phyloP scores from a whole-genome alignment of 2,113 vertebrate genomes.

The Centropus bengalensis region DNA sequence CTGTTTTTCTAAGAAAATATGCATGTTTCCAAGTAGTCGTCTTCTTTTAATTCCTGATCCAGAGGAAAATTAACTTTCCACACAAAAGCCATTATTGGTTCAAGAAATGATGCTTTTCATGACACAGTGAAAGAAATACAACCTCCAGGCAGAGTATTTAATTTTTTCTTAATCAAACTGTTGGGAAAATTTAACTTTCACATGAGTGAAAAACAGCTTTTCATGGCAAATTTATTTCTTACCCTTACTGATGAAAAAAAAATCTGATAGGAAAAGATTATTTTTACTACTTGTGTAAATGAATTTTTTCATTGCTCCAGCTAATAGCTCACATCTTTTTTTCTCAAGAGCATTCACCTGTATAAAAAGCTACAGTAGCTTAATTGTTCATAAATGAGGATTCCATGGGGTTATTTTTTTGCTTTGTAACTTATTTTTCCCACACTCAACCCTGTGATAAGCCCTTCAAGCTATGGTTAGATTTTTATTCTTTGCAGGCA shows the following conservation, averaged over 20 bases:
- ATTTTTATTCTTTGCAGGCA: neutral
- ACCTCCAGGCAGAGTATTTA: neutral
- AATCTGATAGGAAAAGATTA: neutral
- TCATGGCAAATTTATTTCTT: neutral
- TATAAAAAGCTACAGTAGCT: neutral
- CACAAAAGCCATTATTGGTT: neutral
- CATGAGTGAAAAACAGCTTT: neutral
- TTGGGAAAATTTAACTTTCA: neutral
- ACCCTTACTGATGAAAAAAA: neutral
- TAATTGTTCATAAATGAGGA: neutral
- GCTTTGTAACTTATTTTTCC: neutral
- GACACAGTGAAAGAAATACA: neutral
- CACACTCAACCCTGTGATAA: neutral
- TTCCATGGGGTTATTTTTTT: neutral
- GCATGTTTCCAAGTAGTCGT: neutral
- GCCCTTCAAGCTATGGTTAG: accelerated
- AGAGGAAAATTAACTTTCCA: neutral
- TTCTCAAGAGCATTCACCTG: neutral
- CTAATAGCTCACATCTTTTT: neutral
- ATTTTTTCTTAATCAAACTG: neutral
- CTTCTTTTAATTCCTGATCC: neutral
- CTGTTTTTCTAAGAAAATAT: neutral
- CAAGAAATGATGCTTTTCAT: neutral
- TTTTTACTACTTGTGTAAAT: neutral
- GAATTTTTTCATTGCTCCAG: neutral